Percentiles rank a stretch among this genome's conserved stretches.
phyloP scores from a whole-genome alignment of 2,113 vertebrate species.

The Tympanuchus pallidicinctus region DNA sequence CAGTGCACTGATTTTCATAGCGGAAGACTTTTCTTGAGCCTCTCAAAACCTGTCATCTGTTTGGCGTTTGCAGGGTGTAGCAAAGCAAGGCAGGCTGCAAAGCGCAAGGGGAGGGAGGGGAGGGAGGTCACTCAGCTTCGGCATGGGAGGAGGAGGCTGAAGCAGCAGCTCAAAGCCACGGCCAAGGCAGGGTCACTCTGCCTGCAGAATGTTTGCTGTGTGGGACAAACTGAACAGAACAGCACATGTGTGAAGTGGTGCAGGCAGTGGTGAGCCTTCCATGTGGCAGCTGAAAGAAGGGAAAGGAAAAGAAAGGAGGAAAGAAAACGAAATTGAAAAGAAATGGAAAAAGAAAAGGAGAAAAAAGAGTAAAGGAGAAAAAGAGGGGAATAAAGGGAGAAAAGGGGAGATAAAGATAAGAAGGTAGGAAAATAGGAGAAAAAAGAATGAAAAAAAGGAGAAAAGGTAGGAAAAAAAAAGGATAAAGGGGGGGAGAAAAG shows the following conservation, averaged over 20 bases:
- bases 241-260: accelerated
- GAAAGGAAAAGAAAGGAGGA: too few species aligned
- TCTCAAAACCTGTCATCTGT: background rate
- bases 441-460: too few species aligned
- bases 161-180: background rate
- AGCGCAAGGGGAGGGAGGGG: background rate
- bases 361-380: background rate
- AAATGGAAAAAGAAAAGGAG: accelerated
- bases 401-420: background rate
- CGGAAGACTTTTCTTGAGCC: background rate
- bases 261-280: background rate
- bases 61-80: background rate
- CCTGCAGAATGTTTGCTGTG: background rate
- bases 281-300: background rate
- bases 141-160: accelerated
- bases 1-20: background rate
- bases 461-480: accelerated
- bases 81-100: too few species aligned
- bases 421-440: background rate
- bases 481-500: background rate
- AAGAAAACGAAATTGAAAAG: too few species aligned
- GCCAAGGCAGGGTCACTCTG: background rate
- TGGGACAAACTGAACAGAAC: background rate
- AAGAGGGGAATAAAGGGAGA: background rate
- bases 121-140: background rate